Percentiles rank a stretch among this genome's conserved stretches.
These are phyloP conservation scores for Sinocyclocheilus grahami DNA, from an alignment of 2,113 vertebrate genomes.

Conservation along the genomic window DNA sequence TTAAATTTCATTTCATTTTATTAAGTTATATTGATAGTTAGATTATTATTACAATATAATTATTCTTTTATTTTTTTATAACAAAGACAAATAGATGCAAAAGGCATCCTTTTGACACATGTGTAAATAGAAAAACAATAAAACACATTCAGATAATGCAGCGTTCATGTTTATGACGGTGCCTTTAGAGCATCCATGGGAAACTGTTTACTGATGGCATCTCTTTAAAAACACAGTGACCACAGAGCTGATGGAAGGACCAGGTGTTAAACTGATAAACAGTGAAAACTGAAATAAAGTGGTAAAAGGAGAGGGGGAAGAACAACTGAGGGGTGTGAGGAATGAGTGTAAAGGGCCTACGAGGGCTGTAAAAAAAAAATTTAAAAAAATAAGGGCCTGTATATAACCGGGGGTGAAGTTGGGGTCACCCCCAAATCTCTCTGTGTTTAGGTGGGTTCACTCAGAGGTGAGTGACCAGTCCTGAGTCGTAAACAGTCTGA, in stretches of 20 bases:
- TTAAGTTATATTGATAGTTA: neutral
- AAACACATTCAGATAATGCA: neutral
- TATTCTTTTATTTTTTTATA: neutral
- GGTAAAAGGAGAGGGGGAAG: conserved; percentile 43
- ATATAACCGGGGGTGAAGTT: conserved; percentile 48
- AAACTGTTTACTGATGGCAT: conserved; percentile 19
- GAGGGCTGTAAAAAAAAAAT: conserved; percentile 48
- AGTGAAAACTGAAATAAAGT: conserved; percentile 52
- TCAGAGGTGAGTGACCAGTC: conserved; percentile 79
- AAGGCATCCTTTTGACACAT: neutral
- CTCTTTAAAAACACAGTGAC: conserved; percentile 14
- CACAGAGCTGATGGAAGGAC: conserved; percentile 13
- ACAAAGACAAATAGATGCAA: neutral
- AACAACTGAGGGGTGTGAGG: conserved; percentile 32
- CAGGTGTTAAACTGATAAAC: conserved; percentile 49
- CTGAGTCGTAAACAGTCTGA: conserved; percentile 79
- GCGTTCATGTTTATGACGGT: neutral
- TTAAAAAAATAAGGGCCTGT: conserved; percentile 51
- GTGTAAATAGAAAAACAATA: neutral
- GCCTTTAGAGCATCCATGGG: neutral
- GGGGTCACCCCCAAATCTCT: conserved; percentile 20
- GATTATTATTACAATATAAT: neutral
- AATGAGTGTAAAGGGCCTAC: conserved; percentile 50
- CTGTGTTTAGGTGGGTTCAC: conserved; percentile 73
- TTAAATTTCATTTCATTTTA: neutral